Conservation (phyloP, 2,888 invertebrate genomes). For the Acheta domesticus region DNA sequence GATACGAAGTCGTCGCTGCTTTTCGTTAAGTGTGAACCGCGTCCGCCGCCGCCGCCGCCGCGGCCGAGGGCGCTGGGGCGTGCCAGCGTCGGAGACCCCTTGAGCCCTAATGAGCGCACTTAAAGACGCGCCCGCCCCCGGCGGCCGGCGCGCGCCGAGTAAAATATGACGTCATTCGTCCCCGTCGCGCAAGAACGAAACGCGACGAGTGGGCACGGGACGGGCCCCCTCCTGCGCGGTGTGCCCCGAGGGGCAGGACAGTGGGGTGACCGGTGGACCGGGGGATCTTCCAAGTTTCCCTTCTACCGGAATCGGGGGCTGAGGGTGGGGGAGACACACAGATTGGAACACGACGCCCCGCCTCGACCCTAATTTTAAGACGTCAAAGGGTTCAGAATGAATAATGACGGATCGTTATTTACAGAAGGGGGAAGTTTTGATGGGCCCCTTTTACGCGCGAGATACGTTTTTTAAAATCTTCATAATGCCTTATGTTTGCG, state of each 20-base stretch:
- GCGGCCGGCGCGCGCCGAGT: background rate
- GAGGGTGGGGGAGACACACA: background rate
- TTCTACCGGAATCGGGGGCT: background rate
- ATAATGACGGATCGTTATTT: slow-evolving; percentile 18
- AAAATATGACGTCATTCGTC: slow-evolving; percentile 4
- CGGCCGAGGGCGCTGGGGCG: background rate
- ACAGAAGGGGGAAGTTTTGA: slow-evolving; percentile 4
- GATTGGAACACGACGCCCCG: background rate
- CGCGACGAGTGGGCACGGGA: background rate
- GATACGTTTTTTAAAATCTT: background rate
- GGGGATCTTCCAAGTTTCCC: background rate
- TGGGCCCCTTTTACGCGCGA: background rate
- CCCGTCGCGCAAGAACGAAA: background rate
- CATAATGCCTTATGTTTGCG: background rate
- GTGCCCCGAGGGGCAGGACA: background rate
- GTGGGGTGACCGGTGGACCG: background rate
- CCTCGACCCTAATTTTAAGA: background rate
- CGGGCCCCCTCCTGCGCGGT: background rate
- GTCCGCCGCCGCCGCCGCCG: background rate
- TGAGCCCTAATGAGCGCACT: background rate
- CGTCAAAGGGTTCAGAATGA: background rate
- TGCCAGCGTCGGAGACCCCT: background rate
- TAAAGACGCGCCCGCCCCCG: background rate
- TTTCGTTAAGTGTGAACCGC: background rate
- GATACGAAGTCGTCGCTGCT: no score